phyloP scores from a whole-genome alignment of 2,797 vertebrate genomes.

The Acipenser ruthenus region DNA sequence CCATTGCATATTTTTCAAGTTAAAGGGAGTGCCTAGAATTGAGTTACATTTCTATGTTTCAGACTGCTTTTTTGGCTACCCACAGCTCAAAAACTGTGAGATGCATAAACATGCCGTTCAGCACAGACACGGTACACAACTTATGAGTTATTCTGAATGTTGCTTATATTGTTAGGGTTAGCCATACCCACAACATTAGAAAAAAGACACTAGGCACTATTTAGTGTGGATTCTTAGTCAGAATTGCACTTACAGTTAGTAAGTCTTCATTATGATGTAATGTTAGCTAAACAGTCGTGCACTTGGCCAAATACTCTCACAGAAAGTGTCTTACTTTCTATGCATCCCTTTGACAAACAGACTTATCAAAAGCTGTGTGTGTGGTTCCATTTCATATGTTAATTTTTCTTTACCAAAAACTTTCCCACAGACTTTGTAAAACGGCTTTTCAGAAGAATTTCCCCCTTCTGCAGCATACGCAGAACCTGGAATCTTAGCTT shows the following conservation, averaged over 20 bases:
- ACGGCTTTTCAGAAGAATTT: not conserved
- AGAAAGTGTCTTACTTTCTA: slow-evolving; percentile 34
- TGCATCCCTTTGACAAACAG: slow-evolving; percentile 19
- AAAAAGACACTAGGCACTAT: slow-evolving; percentile 21
- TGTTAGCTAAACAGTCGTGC: slow-evolving; percentile 16
- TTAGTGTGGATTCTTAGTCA: slow-evolving; percentile 36
- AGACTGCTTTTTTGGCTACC: no score
- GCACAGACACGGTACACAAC: no score
- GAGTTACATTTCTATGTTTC: no score
- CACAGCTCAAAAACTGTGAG: no score
- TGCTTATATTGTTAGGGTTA: no score
- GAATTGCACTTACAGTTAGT: slow-evolving; percentile 2
- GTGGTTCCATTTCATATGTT: slow-evolving; percentile 34
- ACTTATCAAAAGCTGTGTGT: slow-evolving; percentile 23
- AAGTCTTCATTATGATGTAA: slow-evolving; percentile 22
- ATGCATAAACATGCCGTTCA: no score
- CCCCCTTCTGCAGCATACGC: not conserved
- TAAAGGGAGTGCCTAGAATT: no score
- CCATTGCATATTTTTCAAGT: no score
- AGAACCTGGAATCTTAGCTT: not conserved
- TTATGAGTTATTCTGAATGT: no score
- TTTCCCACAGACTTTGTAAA: slow-evolving; percentile 1
- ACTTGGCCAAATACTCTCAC: slow-evolving; percentile 20
- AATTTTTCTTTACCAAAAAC: slow-evolving; percentile 37
- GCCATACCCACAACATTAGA: no score